Base-by-base conservation (phyloP, 2,797 vertebrate genomes). In the Pseudotriccus pelzelni region DNA sequence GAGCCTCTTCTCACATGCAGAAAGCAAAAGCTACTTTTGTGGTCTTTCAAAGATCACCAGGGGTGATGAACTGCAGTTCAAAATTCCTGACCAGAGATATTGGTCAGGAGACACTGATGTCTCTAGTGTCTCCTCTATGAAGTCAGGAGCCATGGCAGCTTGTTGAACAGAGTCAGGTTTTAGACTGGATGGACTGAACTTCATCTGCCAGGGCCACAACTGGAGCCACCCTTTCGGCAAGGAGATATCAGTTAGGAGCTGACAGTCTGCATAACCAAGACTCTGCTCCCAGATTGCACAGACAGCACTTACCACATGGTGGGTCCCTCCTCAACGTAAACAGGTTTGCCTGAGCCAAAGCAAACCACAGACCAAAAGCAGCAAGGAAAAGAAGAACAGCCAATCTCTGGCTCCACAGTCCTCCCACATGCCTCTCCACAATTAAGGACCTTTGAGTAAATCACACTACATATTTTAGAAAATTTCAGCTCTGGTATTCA, bases 261-360 rank as follows among this genome's bases (percentile, higher is more conserved):
- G 32, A 14, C 41, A 2, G 0, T 17, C 34, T 27, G 28, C 5
- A 2, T 6, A 12, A 72, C 24, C 24, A 18, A 10, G 21, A 4
- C 6, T 56, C 36, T 49, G n/a, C 32, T 87, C 9, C 15, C 55
- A 69, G 32, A 22, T 0, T 69, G 76, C 60, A 68, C 0, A n/a
- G 53, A 59, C 36, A 44, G 18, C 10, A 12, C 6, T 41, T 39
- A 66, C 64, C 79, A 89, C 44, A 67, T 0, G 2, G 28, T 77
- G 64, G 55, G 64, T 70, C 72, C 12, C 69, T 90, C 41, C 27
- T 69, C 70, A 34, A 41, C 3, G 12, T 10, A n/a, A 53, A 28
- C 59, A 70, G 32, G 27, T 25, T 15, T 10, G 36, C 23, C 20
- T 13, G 58, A 79, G 62, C 55, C 2, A 9, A 52, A 9, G 22